These are phyloP conservation scores for Morpho deidamia DNA, from an alignment of 2,888 invertebrate genomes.

Conservation along the genomic window DNA sequence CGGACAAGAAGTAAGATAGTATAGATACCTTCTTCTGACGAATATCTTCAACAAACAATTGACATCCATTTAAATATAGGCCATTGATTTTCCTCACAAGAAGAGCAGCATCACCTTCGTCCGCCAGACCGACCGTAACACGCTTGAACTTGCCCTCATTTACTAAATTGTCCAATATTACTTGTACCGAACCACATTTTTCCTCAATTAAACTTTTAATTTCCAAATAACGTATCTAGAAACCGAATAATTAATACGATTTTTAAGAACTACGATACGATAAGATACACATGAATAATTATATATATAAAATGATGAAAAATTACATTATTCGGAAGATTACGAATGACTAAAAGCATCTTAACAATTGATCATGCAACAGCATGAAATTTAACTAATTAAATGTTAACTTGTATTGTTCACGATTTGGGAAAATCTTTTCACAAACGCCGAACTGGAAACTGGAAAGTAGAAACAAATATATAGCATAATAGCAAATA, in stretches of 20 bases:
- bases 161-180: slow-evolving; percentile 37
- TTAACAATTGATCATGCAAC: slow-evolving; percentile 5
- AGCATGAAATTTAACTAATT: too few species aligned
- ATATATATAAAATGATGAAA: not conserved
- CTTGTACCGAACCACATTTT: slow-evolving; percentile 32
- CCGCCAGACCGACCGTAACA: slow-evolving; percentile 37
- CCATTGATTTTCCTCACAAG: slow-evolving; percentile 35
- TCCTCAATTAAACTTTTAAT: slow-evolving; percentile 32
- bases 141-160: slow-evolving; percentile 27
- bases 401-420: too few species aligned
- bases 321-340: slow-evolving; percentile 35
- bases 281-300: not conserved
- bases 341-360: slow-evolving; percentile 37
- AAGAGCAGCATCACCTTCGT: slow-evolving; percentile 34
- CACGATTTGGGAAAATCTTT: too few species aligned
- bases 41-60: slow-evolving; percentile 34
- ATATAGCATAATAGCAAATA: too few species aligned
- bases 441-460: too few species aligned
- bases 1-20: too few species aligned
- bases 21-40: slow-evolving; percentile 30
- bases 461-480: too few species aligned
- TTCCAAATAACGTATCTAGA: slow-evolving; percentile 28
- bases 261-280: not conserved
- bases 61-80: slow-evolving; percentile 25
- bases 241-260: not conserved